Conservation (phyloP, 2,797 vertebrate genomes). For the Myripristis jacobus region DNA sequence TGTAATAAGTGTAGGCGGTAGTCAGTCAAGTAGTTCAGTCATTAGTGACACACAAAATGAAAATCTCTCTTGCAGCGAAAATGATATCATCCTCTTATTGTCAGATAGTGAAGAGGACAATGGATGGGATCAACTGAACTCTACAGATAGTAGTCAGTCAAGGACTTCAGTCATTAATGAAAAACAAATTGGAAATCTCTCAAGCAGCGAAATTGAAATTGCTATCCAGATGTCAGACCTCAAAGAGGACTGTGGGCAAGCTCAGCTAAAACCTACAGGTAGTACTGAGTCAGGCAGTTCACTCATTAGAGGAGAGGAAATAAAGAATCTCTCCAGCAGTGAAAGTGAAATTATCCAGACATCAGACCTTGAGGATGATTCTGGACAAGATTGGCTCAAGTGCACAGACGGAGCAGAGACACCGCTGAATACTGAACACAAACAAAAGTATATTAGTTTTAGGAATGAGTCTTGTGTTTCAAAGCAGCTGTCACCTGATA, state of each 20-base stretch:
- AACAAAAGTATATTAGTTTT: background rate
- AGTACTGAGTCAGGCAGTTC: background rate
- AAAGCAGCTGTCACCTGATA: background rate
- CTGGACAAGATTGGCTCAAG: background rate
- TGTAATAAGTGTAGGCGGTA: background rate
- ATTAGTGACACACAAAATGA: slow-evolving; percentile 28
- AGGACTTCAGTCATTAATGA: slow-evolving; percentile 11
- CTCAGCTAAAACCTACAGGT: slow-evolving; percentile 4
- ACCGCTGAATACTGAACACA: slow-evolving; percentile 3
- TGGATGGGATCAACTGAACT: background rate
- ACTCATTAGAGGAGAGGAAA: slow-evolving; percentile 15
- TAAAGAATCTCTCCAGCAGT: background rate
- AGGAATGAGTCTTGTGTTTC: background rate
- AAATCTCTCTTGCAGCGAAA: background rate
- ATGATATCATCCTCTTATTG: background rate
- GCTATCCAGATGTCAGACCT: background rate
- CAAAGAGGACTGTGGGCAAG: background rate
- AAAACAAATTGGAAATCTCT: slow-evolving; percentile 11
- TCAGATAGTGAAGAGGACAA: slow-evolving; percentile 3
- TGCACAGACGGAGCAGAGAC: background rate
- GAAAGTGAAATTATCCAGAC: background rate
- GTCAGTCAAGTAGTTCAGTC: background rate
- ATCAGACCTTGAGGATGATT: background rate
- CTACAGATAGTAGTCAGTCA: background rate
- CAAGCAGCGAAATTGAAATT: background rate